Evolutionary conservation across 1,140 invertebrate species (phyloP), one percentile per base, ranked within the genome.

Genomic region (Drosophila cardini): DNA sequence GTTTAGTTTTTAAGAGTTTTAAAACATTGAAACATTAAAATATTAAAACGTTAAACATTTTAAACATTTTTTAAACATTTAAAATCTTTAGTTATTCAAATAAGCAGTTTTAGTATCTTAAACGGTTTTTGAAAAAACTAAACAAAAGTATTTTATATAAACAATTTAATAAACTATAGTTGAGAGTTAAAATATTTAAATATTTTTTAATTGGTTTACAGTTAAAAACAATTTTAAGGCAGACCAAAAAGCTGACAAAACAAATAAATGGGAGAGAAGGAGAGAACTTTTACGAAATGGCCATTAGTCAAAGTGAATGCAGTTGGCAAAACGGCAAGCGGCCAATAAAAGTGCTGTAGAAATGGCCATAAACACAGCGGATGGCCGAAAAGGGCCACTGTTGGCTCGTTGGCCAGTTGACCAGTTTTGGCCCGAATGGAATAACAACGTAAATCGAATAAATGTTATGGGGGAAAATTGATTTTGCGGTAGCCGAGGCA

Each of bases 261-360:
- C 63, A 72, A 58, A 68, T 71, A 48, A 21, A 10, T 11, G 36
- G 16, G n/a, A n/a, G n/a, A 21, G 48, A 15, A 52, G 50, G 72
- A 32, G 15, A 73, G 45, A 55, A n/a, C 6, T 58, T 40, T 18
- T 34, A 55, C 36, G 34, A 58, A 56, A 16, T 53, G 50, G 72
- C 80, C 84, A 84, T 89, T 89, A 83, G 65, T 79, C 69, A 72
- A 72, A 30, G 7, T 45, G 34, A 58, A 63, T 42, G 52, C 61
- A 65, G 61, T 16, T 53, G 48, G 63, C 61, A 21, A 45, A 56
- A 76, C 67, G 53, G 43, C 50, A 65, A 70, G 16, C 58, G 74
- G 73, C 83, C 84, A 87, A 89, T 89, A 87, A 87, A 87, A 89
- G 48, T 65, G 71, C 60, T 40, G 79, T 65, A 78, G 83, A 71